These are phyloP conservation scores for Lithophane socia DNA, from an alignment of 2,888 invertebrate genomes.

Conservation along the genomic window DNA sequence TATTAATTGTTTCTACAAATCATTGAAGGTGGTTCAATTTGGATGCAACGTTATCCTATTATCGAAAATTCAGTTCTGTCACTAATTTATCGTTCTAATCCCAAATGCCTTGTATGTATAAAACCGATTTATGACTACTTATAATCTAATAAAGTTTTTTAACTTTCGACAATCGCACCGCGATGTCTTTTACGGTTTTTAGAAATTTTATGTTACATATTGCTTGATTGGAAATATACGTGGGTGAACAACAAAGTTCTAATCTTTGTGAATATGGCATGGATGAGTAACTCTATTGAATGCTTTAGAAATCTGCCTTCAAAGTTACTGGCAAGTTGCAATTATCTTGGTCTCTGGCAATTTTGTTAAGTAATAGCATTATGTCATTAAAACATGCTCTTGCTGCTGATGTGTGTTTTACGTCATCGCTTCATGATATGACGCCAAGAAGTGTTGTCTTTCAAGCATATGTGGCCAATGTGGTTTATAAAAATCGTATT, in stretches of 20 bases:
- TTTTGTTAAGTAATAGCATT: slow-evolving; percentile 37
- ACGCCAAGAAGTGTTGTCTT: slow-evolving; percentile 45
- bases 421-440: slow-evolving; percentile 43
- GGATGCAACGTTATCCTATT: slow-evolving; percentile 13
- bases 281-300: slow-evolving; percentile 34
- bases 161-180: slow-evolving; percentile 35
- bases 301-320: slow-evolving; percentile 47
- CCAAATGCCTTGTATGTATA: slow-evolving; percentile 14
- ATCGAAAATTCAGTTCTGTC: slow-evolving; percentile 12
- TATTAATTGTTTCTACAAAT: slow-evolving; percentile 39
- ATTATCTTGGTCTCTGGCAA: slow-evolving; percentile 12
- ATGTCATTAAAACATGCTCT: slow-evolving; percentile 27
- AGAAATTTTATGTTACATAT: slow-evolving; percentile 46
- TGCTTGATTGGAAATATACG: slow-evolving; percentile 44
- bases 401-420: slow-evolving; percentile 24
- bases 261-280: slow-evolving; percentile 32
- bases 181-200: slow-evolving; percentile 49
- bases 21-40: slow-evolving; percentile 39
- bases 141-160: slow-evolving; percentile 35
- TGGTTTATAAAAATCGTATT: neutral
- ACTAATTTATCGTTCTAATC: slow-evolving; percentile 31
- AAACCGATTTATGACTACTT: slow-evolving; percentile 50
- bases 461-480: slow-evolving; percentile 33
- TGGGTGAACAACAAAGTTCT: slow-evolving; percentile 47
- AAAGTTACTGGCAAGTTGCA: slow-evolving; percentile 28